These are phyloP conservation scores for Gnathonemus longibarbis DNA, from an alignment of 2,113 vertebrate genomes.

Conservation along the genomic window DNA sequence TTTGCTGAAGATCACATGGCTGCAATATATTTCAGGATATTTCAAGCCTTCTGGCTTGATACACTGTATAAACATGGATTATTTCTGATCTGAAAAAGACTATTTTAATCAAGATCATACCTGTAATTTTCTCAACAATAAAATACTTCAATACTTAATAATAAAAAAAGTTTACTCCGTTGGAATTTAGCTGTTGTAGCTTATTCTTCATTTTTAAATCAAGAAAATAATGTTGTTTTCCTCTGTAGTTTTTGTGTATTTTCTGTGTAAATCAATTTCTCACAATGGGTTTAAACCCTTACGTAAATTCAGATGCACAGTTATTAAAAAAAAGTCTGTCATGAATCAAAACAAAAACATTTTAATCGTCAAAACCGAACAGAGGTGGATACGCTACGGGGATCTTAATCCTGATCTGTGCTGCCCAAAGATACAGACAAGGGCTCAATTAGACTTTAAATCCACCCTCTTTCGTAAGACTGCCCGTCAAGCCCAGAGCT, in stretches of 20 bases:
- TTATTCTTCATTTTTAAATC: not conserved
- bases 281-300: not conserved
- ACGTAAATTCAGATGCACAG: not conserved
- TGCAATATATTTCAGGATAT: not conserved
- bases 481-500: constrained; percentile 18
- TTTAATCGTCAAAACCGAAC: not conserved
- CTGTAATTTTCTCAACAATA: not conserved
- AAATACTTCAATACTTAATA: not conserved
- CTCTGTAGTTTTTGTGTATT: not conserved
- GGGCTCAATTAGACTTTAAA: constrained; percentile 19
- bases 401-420: constrained; percentile 7
- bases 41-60: not conserved
- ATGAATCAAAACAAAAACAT: not conserved
- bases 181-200: not conserved
- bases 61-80: not conserved
- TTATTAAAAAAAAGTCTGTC: not conserved
- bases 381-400: not conserved
- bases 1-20: not conserved
- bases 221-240: not conserved
- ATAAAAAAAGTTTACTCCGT: not conserved
- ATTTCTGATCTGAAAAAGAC: not conserved
- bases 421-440: not conserved
- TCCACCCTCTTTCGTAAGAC: constrained; percentile 30
- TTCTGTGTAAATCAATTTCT: not conserved
- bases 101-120: not conserved